Conservation (phyloP, 2,888 invertebrate genomes). For the Chrysomela aeneicollis region DNA sequence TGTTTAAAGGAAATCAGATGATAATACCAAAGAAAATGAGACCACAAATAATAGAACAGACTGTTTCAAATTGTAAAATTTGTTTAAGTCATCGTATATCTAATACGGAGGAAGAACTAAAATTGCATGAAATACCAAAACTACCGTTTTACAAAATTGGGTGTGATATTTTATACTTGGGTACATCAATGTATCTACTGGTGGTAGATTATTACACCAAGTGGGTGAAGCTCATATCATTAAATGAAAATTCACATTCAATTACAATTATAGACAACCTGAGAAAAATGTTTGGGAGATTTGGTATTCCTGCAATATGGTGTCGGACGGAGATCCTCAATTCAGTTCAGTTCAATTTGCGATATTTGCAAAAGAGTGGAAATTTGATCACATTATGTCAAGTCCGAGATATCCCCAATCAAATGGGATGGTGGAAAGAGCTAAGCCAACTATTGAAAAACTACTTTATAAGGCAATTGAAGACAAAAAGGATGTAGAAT, state of each 20-base stretch:
- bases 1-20: no score
- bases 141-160: no score
- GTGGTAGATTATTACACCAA: constrained; percentile 34
- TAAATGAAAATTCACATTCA: no score
- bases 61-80: constrained; percentile 23
- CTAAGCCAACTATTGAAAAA: background rate
- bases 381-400: no score
- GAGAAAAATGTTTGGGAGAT: constrained; percentile 21
- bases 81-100: constrained; percentile 26
- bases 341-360: no score
- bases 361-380: no score
- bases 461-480: no score
- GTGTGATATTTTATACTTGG: constrained; percentile 33
- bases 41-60: no score
- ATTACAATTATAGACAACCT: constrained; percentile 6
- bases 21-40: no score
- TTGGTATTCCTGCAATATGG: no score
- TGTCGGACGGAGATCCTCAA: no score
- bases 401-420: constrained; percentile 2
- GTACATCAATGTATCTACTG: constrained; percentile 24
- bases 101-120: constrained; percentile 27
- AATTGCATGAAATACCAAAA: constrained; percentile 30
- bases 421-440: background rate
- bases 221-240: constrained; percentile 27
- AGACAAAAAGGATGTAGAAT: background rate